phyloP scores from a whole-genome alignment of 2,113 vertebrate species.

The Chionodraco myersi region DNA sequence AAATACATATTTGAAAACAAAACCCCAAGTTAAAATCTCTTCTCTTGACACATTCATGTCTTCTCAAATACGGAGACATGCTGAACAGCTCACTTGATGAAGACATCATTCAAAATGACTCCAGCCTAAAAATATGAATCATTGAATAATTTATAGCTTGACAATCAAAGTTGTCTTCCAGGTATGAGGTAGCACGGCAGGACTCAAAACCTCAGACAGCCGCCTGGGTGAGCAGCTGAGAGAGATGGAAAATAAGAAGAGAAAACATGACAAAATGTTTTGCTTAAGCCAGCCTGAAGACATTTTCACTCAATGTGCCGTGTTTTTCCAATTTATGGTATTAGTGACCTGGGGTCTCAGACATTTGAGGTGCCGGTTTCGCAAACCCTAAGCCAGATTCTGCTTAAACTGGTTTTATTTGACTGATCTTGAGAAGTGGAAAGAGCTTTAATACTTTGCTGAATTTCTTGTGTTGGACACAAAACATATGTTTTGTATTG shows the following conservation, averaged over 20 bases:
- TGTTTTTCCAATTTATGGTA: conserved; percentile 12
- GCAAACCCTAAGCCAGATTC: neutral
- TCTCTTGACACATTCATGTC: conserved; percentile 29
- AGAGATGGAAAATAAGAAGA: conserved; percentile 9
- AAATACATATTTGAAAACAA: conserved; percentile 52
- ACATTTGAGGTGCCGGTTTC: neutral
- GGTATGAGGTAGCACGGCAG: conserved; percentile 42
- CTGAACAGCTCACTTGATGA: conserved; percentile 51
- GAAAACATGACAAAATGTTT: conserved; percentile 1
- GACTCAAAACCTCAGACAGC: conserved; percentile 42
- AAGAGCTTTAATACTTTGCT: neutral
- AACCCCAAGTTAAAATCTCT: conserved; percentile 43
- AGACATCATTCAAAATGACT: conserved; percentile 59
- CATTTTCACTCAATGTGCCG: neutral
- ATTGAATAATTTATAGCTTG: conserved; percentile 69
- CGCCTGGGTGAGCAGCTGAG: conserved; percentile 28
- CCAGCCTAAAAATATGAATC: conserved; percentile 63
- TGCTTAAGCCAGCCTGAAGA: neutral
- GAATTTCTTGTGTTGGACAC: neutral
- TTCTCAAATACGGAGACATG: conserved; percentile 25
- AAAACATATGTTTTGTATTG: neutral
- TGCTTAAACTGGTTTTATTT: neutral
- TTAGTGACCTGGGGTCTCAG: conserved; percentile 9
- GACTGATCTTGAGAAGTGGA: neutral
- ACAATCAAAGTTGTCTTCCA: conserved; percentile 68